Evolutionary conservation across 2,888 invertebrate genomes (phyloP).

Genomic region (Teinopalpus imperialis): DNA sequence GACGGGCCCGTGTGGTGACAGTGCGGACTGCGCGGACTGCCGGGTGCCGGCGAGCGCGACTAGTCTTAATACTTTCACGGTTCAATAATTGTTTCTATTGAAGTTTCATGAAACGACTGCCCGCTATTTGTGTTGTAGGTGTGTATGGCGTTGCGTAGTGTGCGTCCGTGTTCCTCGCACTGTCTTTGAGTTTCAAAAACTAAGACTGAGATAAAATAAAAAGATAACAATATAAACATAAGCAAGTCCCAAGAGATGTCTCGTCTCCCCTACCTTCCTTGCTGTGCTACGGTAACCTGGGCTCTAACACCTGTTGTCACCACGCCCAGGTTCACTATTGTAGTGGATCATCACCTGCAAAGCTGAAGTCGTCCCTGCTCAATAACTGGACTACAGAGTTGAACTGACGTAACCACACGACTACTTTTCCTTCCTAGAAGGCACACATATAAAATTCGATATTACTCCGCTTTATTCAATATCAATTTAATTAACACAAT

Average conservation of each 20-base stretch:
- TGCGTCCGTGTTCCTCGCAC: slow-evolving; percentile 66
- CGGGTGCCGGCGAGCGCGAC: slow-evolving; percentile 40
- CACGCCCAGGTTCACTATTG: too few relatives aligned
- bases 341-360: too few relatives aligned
- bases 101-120: slow-evolving; percentile 49
- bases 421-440: too few relatives aligned
- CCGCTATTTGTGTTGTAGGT: slow-evolving; percentile 50
- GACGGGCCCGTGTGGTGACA: slow-evolving; percentile 40
- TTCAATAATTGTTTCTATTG: slow-evolving; percentile 57
- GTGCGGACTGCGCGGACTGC: slow-evolving; percentile 33
- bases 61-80: slow-evolving; percentile 59
- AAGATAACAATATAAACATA: slow-evolving; percentile 71
- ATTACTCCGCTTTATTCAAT: too few relatives aligned
- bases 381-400: too few relatives aligned
- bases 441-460: too few relatives aligned
- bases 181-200: slow-evolving; percentile 75
- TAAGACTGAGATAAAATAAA: slow-evolving; percentile 80
- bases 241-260: too few relatives aligned
- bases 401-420: too few relatives aligned
- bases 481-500: slow-evolving; percentile 1
- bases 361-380: too few relatives aligned
- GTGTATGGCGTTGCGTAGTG: slow-evolving; percentile 46
- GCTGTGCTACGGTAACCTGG: too few relatives aligned
- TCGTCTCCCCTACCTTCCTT: too few relatives aligned
- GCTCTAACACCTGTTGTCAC: too few relatives aligned